Conservation (phyloP, 1,140 invertebrate genomes). For the Drosophila ambigua region DNA sequence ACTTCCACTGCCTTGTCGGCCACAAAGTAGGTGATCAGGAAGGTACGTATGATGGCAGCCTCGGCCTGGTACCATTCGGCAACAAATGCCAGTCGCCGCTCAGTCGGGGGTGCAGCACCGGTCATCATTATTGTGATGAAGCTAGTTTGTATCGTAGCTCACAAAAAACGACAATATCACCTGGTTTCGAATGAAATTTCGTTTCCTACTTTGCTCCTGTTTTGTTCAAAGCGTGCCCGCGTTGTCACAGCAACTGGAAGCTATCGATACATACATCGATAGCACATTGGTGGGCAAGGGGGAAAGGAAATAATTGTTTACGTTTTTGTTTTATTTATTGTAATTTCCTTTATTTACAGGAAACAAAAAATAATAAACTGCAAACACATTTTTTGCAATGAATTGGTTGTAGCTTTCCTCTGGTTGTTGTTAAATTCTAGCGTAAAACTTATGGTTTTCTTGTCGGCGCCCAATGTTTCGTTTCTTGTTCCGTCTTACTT, state of each 20-base stretch:
- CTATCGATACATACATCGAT: background rate
- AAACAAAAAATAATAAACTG: constrained; percentile 81
- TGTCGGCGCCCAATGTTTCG: constrained; percentile 59
- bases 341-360: constrained; percentile 83
- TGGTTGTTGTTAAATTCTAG: constrained; percentile 62
- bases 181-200: constrained; percentile 27
- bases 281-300: background rate
- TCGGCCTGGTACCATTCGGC: constrained; percentile 93
- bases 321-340: constrained; percentile 62
- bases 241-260: constrained; percentile 47
- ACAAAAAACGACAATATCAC: constrained; percentile 5
- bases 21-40: constrained; percentile 90
- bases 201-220: constrained; percentile 14
- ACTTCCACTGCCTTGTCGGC: constrained; percentile 91
- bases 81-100: constrained; percentile 85
- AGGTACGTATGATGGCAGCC: constrained; percentile 88
- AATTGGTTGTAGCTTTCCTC: constrained; percentile 76
- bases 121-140: constrained; percentile 28
- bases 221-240: constrained; percentile 54
- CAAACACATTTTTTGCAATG: constrained; percentile 70
- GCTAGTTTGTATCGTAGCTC: background rate
- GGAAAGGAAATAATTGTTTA: background rate
- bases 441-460: constrained; percentile 63
- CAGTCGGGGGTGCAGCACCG: constrained; percentile 6
- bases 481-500: constrained; percentile 49